A percentile compares a stretch with the other conserved stretches of the same genome.
Evolutionary conservation across 2,888 invertebrate genomes (phyloP).

Genomic region (Meandrusa payeni): DNA sequence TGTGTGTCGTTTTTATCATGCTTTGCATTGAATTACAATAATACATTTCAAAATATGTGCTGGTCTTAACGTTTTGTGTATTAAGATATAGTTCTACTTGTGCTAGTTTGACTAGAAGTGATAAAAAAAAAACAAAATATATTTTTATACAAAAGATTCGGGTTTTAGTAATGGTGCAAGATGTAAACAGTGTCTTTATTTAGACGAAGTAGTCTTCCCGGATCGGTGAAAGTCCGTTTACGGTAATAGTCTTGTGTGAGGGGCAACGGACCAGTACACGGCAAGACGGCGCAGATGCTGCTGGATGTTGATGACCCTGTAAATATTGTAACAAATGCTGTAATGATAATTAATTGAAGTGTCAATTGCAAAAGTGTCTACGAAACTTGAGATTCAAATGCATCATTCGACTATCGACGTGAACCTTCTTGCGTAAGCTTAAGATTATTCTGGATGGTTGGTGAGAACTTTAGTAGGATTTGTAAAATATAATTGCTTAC

Average conservation of each 20-base stretch:
- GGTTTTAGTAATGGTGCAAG: no score
- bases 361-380: no score
- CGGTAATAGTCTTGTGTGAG: slow-evolving; percentile 36
- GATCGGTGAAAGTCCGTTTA: slow-evolving; percentile 33
- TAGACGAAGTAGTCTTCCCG: slow-evolving; percentile 53
- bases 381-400: no score
- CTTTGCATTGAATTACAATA: not conserved
- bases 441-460: no score
- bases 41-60: not conserved
- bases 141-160: no score
- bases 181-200: no score
- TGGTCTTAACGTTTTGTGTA: not conserved
- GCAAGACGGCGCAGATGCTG: slow-evolving; percentile 47
- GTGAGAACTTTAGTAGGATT: no score
- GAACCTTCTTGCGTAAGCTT: no score
- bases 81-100: no score
- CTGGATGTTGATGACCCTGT: slow-evolving; percentile 46
- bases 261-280: slow-evolving; percentile 45
- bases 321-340: not conserved
- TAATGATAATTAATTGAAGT: not conserved
- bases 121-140: no score
- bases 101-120: slow-evolving; percentile 27
- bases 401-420: no score
- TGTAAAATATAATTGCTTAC: no score
- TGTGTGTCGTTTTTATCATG: not conserved